phyloP scores from a whole-genome alignment of 2,888 invertebrate genomes.

The Amblyjoppa fuscipennis region DNA sequence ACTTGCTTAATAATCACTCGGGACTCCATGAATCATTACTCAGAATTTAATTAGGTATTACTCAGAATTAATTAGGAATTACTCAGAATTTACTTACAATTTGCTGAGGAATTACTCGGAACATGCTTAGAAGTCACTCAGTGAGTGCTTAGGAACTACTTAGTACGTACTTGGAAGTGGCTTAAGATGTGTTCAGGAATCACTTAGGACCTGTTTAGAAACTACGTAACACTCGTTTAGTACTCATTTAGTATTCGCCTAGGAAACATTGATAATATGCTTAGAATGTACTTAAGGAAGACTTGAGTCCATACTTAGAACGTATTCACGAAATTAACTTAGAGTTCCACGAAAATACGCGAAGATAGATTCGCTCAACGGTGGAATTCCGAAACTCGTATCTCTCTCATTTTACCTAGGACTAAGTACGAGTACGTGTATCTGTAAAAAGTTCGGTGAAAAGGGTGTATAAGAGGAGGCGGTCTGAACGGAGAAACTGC shows the following conservation, averaged over 20 bases:
- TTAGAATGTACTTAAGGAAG: background rate
- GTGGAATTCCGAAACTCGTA: background rate
- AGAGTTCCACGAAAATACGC: background rate
- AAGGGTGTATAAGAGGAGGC: slow-evolving; percentile 14
- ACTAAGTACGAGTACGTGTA: too few relatives aligned
- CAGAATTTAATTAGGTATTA: background rate
- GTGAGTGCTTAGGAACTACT: background rate
- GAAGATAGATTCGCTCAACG: background rate
- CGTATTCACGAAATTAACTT: background rate
- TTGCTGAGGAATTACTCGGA: background rate
- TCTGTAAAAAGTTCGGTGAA: background rate
- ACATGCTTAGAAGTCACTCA: background rate
- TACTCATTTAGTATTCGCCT: too few relatives aligned
- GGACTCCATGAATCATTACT: background rate
- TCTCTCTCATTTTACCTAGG: too few relatives aligned
- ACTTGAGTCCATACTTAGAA: background rate
- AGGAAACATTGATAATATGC: background rate
- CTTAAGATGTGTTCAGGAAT: background rate
- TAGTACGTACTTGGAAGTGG: background rate
- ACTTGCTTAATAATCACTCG: background rate
- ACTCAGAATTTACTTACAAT: background rate
- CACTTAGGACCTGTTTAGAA: background rate
- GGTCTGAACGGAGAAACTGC: slow-evolving; percentile 65
- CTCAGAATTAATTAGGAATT: background rate
- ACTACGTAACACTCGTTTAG: too few relatives aligned